A percentile compares a stretch with the other conserved stretches of the same genome.
Evolutionary conservation across 37 sponge, comb jelly and placozoan genomes (phyloP).

Genomic region (Ianthella basta): DNA sequence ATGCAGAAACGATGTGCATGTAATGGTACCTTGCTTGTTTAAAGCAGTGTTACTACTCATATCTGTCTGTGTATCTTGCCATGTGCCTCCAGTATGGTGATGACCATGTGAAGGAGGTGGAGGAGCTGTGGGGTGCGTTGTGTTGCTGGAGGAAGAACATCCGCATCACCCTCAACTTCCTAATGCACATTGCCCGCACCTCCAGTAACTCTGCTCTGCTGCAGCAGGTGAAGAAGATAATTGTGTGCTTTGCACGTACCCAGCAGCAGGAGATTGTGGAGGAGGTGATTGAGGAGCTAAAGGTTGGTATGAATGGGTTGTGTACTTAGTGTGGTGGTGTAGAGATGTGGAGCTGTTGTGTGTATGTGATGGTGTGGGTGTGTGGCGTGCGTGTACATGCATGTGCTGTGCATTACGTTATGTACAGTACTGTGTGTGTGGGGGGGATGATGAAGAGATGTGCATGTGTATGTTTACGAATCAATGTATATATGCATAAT

Average conservation of each 20-base stretch:
- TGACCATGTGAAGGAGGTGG: slow-evolving; percentile 73
- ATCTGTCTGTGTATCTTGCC: background rate
- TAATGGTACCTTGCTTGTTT: background rate
- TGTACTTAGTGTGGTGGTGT: background rate
- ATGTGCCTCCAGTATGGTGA: slow-evolving; percentile 57
- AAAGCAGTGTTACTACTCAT: no score
- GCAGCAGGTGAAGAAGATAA: slow-evolving; percentile 73
- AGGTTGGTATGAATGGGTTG: slow-evolving; percentile 31
- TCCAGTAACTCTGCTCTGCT: slow-evolving; percentile 59
- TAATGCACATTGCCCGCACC: slow-evolving; percentile 53
- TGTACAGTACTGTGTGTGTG: no score
- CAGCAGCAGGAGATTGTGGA: slow-evolving; percentile 48
- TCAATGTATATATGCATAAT: no score
- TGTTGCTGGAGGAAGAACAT: slow-evolving; percentile 78
- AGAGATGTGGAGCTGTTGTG: no score
- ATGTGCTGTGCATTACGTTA: no score
- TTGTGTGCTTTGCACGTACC: slow-evolving; percentile 67
- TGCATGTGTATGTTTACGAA: no score
- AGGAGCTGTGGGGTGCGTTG: slow-evolving; percentile 80
- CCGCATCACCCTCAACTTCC: slow-evolving; percentile 65
- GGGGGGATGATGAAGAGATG: no score
- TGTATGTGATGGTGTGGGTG: no score
- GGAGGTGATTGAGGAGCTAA: slow-evolving; percentile 81
- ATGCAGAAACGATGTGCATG: background rate
- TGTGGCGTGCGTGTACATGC: no score